Percentiles rank a stretch among this genome's conserved stretches.
Evolutionary conservation across 2,797 vertebrate genomes (phyloP).

Genomic region (Acipenser transmontanus): DNA sequence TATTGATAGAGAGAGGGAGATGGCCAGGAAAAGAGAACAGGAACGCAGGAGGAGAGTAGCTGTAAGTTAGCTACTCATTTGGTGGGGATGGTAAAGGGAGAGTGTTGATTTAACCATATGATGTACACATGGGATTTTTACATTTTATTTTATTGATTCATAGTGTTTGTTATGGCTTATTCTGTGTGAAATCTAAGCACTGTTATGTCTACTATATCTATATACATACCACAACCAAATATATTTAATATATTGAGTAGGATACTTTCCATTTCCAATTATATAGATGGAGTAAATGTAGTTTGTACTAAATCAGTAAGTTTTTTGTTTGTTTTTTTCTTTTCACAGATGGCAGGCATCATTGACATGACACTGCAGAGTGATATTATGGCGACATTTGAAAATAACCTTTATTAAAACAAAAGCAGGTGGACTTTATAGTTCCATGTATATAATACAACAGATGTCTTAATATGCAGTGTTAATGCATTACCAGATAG

Average conservation of each 20-base stretch:
- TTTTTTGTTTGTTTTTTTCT: slow-evolving; percentile 14
- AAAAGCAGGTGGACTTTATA: slow-evolving; percentile 6
- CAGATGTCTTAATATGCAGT: slow-evolving; percentile 12
- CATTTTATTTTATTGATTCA: too few species aligned
- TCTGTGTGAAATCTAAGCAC: too few species aligned
- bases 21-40: slow-evolving; percentile 78
- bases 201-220: too few species aligned
- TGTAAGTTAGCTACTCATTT: slow-evolving; percentile 57
- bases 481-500: slow-evolving; percentile 5
- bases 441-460: background rate
- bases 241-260: too few species aligned
- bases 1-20: slow-evolving; percentile 54
- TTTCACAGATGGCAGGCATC: slow-evolving; percentile 66
- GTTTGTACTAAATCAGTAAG: background rate
- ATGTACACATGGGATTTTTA: too few species aligned
- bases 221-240: too few species aligned
- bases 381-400: slow-evolving; percentile 84
- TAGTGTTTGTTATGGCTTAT: too few species aligned
- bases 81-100: too few species aligned
- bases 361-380: slow-evolving; percentile 82
- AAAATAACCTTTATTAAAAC: slow-evolving; percentile 71
- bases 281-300: too few species aligned
- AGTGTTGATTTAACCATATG: too few species aligned
- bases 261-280: too few species aligned
- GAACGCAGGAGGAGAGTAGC: slow-evolving; percentile 77